Percentiles rank a stretch among this genome's conserved stretches.
These are phyloP conservation scores for Abscondita cerata DNA, from an alignment of 2,888 invertebrate genomes.

Conservation along the genomic window DNA sequence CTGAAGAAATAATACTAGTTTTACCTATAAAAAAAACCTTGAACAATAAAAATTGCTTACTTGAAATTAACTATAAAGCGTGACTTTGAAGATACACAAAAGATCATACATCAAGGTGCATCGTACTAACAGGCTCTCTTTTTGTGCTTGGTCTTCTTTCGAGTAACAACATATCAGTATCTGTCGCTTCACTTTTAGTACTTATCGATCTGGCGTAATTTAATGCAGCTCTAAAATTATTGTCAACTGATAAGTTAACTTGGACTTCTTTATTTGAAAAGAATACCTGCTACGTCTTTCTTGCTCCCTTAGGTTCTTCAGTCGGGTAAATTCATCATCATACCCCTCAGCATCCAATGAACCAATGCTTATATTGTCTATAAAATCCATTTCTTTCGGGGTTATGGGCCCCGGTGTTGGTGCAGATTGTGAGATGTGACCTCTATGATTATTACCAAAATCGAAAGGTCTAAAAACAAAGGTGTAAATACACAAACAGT, in stretches of 20 bases:
- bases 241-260: background rate
- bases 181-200: slow-evolving; percentile 37
- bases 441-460: slow-evolving; percentile 10
- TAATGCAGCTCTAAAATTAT: slow-evolving; percentile 34
- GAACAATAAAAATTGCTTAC: slow-evolving; percentile 25
- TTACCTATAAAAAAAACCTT: background rate
- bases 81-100: no score
- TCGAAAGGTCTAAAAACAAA: slow-evolving; percentile 15
- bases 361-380: slow-evolving; percentile 57
- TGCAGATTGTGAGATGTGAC: slow-evolving; percentile 19
- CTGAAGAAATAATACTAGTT: no score
- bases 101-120: slow-evolving; percentile 18
- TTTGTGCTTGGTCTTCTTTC: slow-evolving; percentile 17
- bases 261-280: background rate
- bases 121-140: background rate
- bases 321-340: slow-evolving; percentile 74
- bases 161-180: slow-evolving; percentile 37
- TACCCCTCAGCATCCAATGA: slow-evolving; percentile 55
- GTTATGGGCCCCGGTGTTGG: slow-evolving; percentile 22
- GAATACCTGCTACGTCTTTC: slow-evolving; percentile 52
- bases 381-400: slow-evolving; percentile 35
- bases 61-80: background rate
- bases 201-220: slow-evolving; percentile 44
- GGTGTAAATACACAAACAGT: no score
- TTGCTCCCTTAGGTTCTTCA: slow-evolving; percentile 73